Conservation (phyloP, 2,797 vertebrate species). For the Cyclopterus lumpus region DNA sequence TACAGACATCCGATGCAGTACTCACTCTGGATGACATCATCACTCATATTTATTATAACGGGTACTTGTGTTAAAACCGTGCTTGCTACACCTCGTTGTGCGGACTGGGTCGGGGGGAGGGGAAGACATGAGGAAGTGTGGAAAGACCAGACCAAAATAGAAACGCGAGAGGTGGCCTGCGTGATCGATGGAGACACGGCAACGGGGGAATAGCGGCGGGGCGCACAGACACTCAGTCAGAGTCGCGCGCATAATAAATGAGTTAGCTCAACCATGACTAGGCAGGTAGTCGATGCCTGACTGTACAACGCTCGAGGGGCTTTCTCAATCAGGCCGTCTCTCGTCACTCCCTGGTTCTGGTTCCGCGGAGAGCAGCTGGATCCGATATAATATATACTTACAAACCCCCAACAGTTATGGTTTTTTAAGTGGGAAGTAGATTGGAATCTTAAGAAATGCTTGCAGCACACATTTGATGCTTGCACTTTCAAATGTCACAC, state of each 20-base stretch:
- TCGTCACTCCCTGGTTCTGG: background rate
- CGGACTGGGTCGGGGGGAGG: background rate
- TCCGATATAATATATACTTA: background rate
- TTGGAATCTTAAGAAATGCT: background rate
- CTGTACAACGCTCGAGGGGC: conserved; percentile 13
- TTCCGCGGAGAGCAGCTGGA: background rate
- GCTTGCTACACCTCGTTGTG: no score
- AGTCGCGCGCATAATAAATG: background rate
- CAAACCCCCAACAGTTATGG: no score
- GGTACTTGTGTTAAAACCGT: background rate
- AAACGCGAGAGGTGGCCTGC: conserved; percentile 6
- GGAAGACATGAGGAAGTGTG: background rate
- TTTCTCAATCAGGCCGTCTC: conserved; percentile 34
- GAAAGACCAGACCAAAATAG: conserved; percentile 20
- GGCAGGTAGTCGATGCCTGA: conserved; percentile 37
- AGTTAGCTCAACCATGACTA: conserved; percentile 21
- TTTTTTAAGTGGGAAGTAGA: background rate
- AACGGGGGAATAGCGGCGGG: conserved; percentile 10
- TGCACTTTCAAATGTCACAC: no score
- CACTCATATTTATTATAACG: no score
- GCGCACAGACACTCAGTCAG: background rate
- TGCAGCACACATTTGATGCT: background rate
- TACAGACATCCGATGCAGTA: no score
- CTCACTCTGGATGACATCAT: no score
- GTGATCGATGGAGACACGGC: conserved; percentile 40